Conservation (phyloP, 2,888 invertebrate species). For the Yponomeuta malinellus region DNA sequence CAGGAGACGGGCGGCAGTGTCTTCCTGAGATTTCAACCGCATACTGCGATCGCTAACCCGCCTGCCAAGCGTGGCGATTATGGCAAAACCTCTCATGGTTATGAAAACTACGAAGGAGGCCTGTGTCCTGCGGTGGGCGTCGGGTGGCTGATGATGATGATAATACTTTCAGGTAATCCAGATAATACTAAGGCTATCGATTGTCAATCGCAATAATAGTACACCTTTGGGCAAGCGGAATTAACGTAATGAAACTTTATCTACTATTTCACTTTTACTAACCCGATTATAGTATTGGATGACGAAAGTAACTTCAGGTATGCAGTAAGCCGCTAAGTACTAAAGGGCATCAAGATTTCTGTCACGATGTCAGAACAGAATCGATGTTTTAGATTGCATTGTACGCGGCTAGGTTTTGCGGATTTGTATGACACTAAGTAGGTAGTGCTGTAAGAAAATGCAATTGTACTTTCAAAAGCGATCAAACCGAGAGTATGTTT, state of each 20-base stretch:
- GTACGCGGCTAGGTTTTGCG: conserved; percentile 22
- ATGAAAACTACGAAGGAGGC: too few species aligned
- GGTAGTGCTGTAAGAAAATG: not conserved
- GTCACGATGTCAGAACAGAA: conserved; percentile 12
- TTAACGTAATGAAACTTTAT: conserved; percentile 3
- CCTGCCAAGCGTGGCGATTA: too few species aligned
- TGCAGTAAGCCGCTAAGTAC: conserved; percentile 3
- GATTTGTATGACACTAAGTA: conserved; percentile 12
- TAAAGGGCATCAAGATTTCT: conserved; percentile 13
- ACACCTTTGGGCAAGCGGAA: not conserved
- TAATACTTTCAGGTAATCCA: not conserved
- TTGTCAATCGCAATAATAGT: not conserved
- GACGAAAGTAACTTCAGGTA: not conserved
- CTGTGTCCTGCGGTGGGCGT: too few species aligned
- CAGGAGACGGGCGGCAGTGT: too few species aligned
- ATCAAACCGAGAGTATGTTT: not conserved
- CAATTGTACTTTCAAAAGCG: not conserved
- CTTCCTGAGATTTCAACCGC: too few species aligned
- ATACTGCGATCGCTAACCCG: too few species aligned
- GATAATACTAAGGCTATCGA: not conserved
- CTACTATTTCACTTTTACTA: conserved; percentile 7
- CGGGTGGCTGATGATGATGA: too few species aligned
- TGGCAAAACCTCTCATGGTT: too few species aligned
- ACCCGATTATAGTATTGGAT: not conserved
- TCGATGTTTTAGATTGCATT: conserved; percentile 14